Evolutionary conservation across 2,888 invertebrate species (phyloP).

Genomic region (Leptogaster cylindrica): DNA sequence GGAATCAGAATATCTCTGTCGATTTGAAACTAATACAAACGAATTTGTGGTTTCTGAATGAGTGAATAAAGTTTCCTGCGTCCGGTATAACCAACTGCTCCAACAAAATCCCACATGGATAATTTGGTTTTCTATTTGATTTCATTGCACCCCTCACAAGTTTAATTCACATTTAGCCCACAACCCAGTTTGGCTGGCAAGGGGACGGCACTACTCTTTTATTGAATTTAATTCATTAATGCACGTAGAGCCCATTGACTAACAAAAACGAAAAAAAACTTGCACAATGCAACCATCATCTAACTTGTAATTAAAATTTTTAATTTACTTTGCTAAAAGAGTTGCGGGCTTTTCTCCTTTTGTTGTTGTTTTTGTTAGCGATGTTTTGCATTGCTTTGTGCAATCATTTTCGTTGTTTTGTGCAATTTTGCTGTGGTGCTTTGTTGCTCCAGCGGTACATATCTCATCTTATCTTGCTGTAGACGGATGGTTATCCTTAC

Average conservation of each 20-base stretch:
- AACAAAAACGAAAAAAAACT: conserved; percentile 26
- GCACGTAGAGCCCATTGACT: conserved; percentile 40
- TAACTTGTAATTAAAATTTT: conserved; percentile 47
- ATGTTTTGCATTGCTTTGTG: no score
- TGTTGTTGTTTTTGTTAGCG: conserved; percentile 43
- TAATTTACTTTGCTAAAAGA: conserved; percentile 47
- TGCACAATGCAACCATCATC: conserved; percentile 42
- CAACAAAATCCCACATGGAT: conserved; percentile 32
- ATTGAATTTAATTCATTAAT: conserved; percentile 49
- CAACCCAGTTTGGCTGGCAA: not conserved
- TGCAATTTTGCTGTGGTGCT: no score
- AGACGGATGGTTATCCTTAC: no score
- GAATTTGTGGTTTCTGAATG: no score
- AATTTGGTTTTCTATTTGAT: conserved; percentile 31
- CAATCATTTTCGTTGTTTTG: no score
- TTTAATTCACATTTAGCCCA: conserved; percentile 1
- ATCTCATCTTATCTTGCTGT: no score
- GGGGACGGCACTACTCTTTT: conserved; percentile 30
- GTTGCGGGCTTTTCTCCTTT: conserved; percentile 41
- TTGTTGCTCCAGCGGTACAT: no score
- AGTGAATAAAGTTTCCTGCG: no score
- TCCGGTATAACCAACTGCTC: not conserved
- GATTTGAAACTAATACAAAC: no score
- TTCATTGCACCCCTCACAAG: conserved; percentile 12
- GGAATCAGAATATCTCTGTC: no score